Conservation (phyloP, 2,888 invertebrate genomes). For the Graphium colonna region DNA sequence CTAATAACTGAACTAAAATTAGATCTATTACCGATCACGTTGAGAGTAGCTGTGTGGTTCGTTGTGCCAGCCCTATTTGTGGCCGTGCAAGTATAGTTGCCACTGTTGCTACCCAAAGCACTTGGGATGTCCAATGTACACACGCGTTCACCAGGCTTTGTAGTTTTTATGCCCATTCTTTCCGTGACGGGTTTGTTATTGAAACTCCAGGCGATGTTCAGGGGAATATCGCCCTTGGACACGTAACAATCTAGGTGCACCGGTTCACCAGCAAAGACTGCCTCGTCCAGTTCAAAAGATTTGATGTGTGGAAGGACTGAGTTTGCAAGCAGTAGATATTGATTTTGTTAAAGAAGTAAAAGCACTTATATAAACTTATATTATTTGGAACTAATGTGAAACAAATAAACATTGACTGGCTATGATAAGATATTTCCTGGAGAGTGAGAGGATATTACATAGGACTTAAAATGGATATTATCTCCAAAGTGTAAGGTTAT, state of each 20-base stretch:
- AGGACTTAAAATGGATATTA: no score
- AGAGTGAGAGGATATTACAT: no score
- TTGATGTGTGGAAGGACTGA: slow-evolving; percentile 84
- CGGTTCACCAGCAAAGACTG: slow-evolving; percentile 81
- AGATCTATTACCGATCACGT: slow-evolving; percentile 84
- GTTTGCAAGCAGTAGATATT: no score
- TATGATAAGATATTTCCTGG: slow-evolving; percentile 78
- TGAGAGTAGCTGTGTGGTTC: slow-evolving; percentile 83
- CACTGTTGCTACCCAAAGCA: slow-evolving; percentile 81
- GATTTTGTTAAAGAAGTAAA: no score
- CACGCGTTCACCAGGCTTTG: slow-evolving; percentile 82
- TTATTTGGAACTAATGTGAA: no score
- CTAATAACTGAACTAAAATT: neutral
- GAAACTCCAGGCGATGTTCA: slow-evolving; percentile 85
- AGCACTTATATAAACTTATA: no score
- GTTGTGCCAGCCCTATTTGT: slow-evolving; percentile 83
- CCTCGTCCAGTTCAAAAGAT: slow-evolving; percentile 80
- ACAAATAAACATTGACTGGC: no score
- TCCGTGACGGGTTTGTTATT: slow-evolving; percentile 76
- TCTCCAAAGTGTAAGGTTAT: no score
- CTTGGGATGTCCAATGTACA: slow-evolving; percentile 84
- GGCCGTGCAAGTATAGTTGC: no score
- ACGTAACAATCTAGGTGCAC: slow-evolving; percentile 84
- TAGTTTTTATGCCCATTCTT: slow-evolving; percentile 61
- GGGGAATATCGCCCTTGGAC: no score